These are phyloP conservation scores for Leiothrix lutea DNA, from an alignment of 2,113 vertebrate species.

Conservation along the genomic window DNA sequence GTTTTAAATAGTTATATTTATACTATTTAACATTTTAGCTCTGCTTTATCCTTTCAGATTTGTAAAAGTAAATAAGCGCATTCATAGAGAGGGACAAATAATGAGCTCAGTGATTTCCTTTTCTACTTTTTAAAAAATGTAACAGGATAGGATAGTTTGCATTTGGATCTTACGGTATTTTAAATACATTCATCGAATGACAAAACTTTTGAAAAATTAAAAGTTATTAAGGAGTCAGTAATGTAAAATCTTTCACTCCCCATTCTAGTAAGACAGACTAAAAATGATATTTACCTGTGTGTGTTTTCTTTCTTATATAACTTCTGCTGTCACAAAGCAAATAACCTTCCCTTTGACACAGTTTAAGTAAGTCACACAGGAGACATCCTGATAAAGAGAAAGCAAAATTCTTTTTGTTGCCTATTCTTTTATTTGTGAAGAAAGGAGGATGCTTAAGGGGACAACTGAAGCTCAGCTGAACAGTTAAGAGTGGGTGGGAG, in stretches of 20 bases:
- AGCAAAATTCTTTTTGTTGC: neutral
- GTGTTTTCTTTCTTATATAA: neutral
- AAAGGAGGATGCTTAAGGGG: neutral
- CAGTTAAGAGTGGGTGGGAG: neutral
- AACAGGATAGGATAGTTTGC: neutral
- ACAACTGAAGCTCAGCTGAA: neutral
- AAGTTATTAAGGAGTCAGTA: neutral
- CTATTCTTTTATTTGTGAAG: neutral
- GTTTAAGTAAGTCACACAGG: neutral
- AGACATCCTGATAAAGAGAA: neutral
- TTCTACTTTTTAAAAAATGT: neutral
- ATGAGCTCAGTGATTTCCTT: neutral
- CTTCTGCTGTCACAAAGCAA: neutral
- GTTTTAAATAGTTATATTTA: neutral
- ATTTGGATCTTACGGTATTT: neutral
- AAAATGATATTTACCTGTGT: neutral
- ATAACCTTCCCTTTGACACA: neutral
- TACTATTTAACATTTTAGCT: neutral
- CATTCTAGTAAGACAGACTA: neutral
- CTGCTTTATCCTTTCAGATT: neutral
- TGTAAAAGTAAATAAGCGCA: neutral
- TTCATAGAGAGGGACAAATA: neutral
- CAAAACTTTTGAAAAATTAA: neutral
- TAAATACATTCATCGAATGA: neutral
- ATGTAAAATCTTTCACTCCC: neutral